Base-by-base conservation (phyloP, 2,113 vertebrate species). In the Thalassoma bifasciatum region DNA sequence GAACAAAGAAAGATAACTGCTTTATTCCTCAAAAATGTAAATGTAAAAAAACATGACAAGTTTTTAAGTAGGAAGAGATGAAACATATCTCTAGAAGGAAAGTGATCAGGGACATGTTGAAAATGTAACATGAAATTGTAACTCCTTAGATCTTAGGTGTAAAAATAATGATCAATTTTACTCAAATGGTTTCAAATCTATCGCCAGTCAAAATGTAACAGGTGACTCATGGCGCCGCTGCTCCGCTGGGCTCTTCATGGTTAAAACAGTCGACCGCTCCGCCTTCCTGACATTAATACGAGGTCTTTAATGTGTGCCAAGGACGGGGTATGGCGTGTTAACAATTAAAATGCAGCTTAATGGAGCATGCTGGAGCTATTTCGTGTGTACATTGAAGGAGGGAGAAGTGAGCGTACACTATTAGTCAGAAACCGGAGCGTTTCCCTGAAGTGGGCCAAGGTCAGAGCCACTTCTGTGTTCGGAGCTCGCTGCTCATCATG, bases 291-390 rank as follows among this genome's bases (percentile, higher is more conserved):
- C 88, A 92, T 91, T 91, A 89, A 90, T 92, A 91, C 88, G 69
- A 92, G 90, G 89, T 81, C 79, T 75, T 85, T 89, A 87, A 93
- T 93, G 88, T 91, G 80, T 91, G 92, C 82, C 92, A 94, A 93
- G 90, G 92, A 89, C 89, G 77, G 62, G 68, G 77, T 66, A 37
- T 74, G 71, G 57, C 58, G 38, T 86, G 88, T 87, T 91, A 93
- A 92, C 91, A 92, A 93, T 93, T 93, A 93, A 89, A 92, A 92
- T 52, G 77, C 67, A 83, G 88, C 85, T 91, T 92, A 94, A 92
- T 93, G 86, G 92, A 88, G 78, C 91, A 88, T 89, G 81, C 72
- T 78, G 65, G 81, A 68, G 91, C 90, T 94, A 94, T 93, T 94
- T 84, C 86, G 72, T 81, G 88, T 86, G 77, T 72, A 87, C 89